Conservation (phyloP, 2,888 invertebrate genomes). For the Heliothis peltigera region DNA sequence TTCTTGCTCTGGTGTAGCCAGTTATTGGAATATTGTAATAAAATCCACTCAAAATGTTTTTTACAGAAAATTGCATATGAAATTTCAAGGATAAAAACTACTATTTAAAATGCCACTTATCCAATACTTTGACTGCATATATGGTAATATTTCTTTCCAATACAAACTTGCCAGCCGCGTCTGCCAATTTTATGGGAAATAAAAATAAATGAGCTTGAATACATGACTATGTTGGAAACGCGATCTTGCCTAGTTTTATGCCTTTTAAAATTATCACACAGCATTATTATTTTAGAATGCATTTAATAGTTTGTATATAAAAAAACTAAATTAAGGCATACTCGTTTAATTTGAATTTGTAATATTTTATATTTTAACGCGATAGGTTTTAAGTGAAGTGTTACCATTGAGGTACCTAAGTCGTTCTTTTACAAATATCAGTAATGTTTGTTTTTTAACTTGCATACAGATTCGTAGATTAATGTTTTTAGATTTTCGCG, state of each 20-base stretch:
- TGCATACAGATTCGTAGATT: slow-evolving; percentile 15
- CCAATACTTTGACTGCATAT: slow-evolving; percentile 17
- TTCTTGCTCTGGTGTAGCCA: neutral
- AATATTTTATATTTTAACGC: slow-evolving; percentile 39
- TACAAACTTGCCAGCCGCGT: slow-evolving; percentile 56
- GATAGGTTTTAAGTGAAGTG: slow-evolving; percentile 41
- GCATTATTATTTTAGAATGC: slow-evolving; percentile 64
- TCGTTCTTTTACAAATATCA: slow-evolving; percentile 41
- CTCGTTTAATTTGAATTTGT: slow-evolving; percentile 52
- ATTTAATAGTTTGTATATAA: slow-evolving; percentile 72
- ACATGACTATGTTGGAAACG: slow-evolving; percentile 64
- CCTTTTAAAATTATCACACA: slow-evolving; percentile 52
- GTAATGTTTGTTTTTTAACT: slow-evolving; percentile 18
- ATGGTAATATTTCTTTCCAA: slow-evolving; percentile 18
- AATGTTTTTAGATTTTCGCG: no score
- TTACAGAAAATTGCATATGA: neutral
- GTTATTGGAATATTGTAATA: neutral
- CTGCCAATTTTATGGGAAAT: slow-evolving; percentile 54
- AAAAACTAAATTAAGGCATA: slow-evolving; percentile 57
- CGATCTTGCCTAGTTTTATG: slow-evolving; percentile 71
- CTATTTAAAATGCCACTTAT: slow-evolving; percentile 18
- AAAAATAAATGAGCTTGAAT: slow-evolving; percentile 11
- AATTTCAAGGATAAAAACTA: neutral
- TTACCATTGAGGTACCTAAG: slow-evolving; percentile 56
- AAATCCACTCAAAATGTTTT: neutral